Conservation (phyloP, 2,113 vertebrate species). For the Cavia aperea region DNA sequence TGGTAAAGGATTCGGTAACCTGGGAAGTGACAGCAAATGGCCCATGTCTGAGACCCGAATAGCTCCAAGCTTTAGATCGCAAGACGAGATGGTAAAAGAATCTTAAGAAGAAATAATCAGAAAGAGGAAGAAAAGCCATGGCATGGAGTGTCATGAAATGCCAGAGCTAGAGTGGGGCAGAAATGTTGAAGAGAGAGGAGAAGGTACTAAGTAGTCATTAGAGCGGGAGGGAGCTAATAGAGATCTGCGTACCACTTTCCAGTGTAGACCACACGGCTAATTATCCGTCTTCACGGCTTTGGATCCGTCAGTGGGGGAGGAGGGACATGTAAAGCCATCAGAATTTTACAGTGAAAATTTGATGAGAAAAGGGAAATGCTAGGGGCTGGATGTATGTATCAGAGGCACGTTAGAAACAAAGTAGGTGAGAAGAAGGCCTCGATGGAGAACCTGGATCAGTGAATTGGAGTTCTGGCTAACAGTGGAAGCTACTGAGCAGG, state of each 20-base stretch:
- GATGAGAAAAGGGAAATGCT: neutral
- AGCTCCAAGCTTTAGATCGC: neutral
- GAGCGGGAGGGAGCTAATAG: neutral
- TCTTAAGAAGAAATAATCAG: neutral
- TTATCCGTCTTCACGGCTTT: neutral
- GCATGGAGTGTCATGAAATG: neutral
- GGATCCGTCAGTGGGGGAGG: neutral
- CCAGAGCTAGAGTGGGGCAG: neutral
- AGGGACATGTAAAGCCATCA: neutral
- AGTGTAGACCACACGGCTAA: neutral
- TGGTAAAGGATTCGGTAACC: neutral
- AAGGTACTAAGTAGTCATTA: neutral
- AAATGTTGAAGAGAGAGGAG: neutral
- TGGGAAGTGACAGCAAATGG: neutral
- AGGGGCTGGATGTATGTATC: neutral
- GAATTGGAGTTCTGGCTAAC: neutral
- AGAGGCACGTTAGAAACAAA: neutral
- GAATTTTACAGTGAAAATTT: neutral
- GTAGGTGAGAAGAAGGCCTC: neutral
- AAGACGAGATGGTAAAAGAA: constrained; percentile 3
- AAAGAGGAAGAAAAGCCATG: neutral
- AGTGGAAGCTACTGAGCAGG: neutral
- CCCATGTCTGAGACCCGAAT: neutral
- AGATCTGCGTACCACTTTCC: neutral
- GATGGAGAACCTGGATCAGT: neutral